Evolutionary conservation across 1,140 invertebrate species (phyloP), one percentile per base, ranked within the genome.

Genomic region (Drosophila nikananu): DNA sequence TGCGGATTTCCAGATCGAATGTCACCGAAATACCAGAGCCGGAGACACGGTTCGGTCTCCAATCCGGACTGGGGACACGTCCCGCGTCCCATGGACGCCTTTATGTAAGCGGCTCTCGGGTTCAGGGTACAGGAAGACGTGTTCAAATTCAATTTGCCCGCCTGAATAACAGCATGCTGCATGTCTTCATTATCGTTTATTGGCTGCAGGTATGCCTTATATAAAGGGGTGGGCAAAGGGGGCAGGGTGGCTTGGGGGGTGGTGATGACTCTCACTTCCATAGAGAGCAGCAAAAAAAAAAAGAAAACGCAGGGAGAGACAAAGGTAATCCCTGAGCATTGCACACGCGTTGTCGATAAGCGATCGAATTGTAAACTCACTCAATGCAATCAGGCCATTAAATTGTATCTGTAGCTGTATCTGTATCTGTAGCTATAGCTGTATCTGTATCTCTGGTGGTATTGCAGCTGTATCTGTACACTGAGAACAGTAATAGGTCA

Each of bases 111-210:
- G 68, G n/a, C n/a, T 41, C 54, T 41, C 54, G 54, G 39, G 63
- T 39, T 44, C 63, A 68, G 61, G 63, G 82, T 62, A 87, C 83
- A 89, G 83, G 83, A 87, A 89, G 83, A 87, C 83, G 83, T 87
- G 83, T 87, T 77, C 70, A 87, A 89, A 89, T 77, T 84, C 77
- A 71, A 32, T 81, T 83, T 84, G 57, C 32, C 46, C 57, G 30
- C 23, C 37, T 23, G 39, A 9, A 48, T 57, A 75, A 44, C 68
- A 73, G 74, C 61, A 77, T 77, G 74, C 74, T 77, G 74, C 46
- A 66, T 66, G 73, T 30, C 70, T 65, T 57, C 49, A 41, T 75
- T 76, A 75, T 75, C 71, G 59, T 17, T 55, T 7, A 58, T 25
- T 49, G 44, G 41, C 21, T 32, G 60, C 42, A 72, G 58, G 66